Percentiles rank a stretch among this genome's conserved stretches.
phyloP scores from a whole-genome alignment of 2,113 vertebrate genomes.

The Suncus etruscus region DNA sequence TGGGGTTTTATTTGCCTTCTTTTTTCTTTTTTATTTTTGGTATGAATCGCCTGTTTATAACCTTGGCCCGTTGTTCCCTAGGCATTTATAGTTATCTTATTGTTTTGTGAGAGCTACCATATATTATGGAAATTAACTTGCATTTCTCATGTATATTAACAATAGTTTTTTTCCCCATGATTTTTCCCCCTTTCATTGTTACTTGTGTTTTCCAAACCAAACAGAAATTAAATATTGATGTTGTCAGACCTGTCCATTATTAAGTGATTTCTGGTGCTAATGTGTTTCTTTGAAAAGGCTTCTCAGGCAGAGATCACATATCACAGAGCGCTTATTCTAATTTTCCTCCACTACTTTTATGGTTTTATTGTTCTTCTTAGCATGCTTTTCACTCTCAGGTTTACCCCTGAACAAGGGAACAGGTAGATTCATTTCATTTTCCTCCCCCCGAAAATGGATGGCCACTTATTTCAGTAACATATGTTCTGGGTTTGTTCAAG shows the following conservation, averaged over 20 bases:
- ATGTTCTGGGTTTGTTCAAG: background rate
- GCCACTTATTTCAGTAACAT: background rate
- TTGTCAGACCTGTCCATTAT: background rate
- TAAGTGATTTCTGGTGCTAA: background rate
- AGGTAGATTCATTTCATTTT: background rate
- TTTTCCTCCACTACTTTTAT: constrained; percentile 14
- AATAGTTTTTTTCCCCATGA: background rate
- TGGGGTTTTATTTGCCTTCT: constrained; percentile 20
- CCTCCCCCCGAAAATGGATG: background rate
- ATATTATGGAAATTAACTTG: background rate
- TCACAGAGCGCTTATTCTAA: background rate
- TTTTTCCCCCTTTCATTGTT: constrained; percentile 21
- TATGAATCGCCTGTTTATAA: constrained; percentile 35
- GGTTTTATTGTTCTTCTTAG: background rate
- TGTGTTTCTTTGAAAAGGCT: background rate
- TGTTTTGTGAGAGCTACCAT: background rate
- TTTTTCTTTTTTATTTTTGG: background rate
- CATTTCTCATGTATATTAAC: background rate
- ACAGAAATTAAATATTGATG: constrained; percentile 26
- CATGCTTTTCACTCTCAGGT: background rate
- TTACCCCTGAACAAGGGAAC: background rate
- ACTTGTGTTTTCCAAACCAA: constrained; percentile 5
- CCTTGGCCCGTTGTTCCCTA: background rate
- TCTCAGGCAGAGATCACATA: background rate
- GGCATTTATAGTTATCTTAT: constrained; percentile 1